Conservation (phyloP, 2,113 vertebrate species). For the Stigmatopora nigra region DNA sequence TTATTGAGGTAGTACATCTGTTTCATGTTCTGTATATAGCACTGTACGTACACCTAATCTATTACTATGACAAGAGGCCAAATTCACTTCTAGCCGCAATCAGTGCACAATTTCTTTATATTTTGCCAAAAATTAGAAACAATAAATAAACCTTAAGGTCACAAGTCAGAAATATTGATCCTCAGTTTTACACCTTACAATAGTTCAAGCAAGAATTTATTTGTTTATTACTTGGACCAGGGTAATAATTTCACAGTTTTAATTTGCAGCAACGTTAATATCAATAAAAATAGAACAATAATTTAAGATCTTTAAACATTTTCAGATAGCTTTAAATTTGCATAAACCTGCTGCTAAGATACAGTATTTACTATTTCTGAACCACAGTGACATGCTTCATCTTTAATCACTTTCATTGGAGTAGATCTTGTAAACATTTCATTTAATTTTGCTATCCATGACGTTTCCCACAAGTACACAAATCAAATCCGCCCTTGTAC, state of each 20-base stretch:
- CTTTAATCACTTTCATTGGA: background rate
- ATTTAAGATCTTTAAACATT: constrained; percentile 14
- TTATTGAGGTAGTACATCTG: constrained; percentile 2
- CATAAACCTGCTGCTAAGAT: constrained; percentile 2
- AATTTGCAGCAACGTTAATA: constrained; percentile 16
- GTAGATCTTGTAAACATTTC: constrained; percentile 2
- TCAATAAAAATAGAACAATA: constrained; percentile 18
- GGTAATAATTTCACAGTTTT: constrained; percentile 16
- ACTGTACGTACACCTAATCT: constrained; percentile 25
- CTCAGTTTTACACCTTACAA: background rate
- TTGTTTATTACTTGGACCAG: background rate
- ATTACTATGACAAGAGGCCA: constrained; percentile 34
- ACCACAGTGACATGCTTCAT: background rate
- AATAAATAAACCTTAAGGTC: constrained; percentile 4
- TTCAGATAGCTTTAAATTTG: constrained; percentile 10
- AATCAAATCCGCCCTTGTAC: constrained; percentile 21
- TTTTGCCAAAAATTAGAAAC: constrained; percentile 9
- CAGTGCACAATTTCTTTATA: constrained; percentile 3
- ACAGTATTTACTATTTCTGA: background rate
- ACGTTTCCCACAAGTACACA: background rate
- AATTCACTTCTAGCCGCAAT: constrained; percentile 12
- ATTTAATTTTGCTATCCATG: constrained; percentile 6
- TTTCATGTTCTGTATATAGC: constrained; percentile 37
- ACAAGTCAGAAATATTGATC: background rate
- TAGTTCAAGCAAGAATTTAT: background rate